Evolutionary conservation across 2,797 vertebrate genomes (phyloP).

Genomic region (Halcyon smyrnensis): DNA sequence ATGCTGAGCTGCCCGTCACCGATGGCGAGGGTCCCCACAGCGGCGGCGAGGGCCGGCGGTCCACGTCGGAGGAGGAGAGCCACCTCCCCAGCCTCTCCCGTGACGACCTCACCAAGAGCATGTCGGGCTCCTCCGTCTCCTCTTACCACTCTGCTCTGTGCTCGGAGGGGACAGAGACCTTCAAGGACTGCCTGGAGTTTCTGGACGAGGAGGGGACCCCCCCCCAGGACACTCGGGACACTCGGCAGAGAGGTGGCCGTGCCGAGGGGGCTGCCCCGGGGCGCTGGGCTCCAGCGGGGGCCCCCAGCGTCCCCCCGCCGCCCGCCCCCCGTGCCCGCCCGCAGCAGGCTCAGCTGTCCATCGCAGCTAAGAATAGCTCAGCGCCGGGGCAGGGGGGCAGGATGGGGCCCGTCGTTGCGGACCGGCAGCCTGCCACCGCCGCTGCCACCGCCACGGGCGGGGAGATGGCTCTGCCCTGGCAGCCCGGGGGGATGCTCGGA

Average conservation of each 20-base stretch:
- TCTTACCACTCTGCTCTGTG: slow-evolving; percentile 78
- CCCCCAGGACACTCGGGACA: neutral
- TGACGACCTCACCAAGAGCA: slow-evolving; percentile 68
- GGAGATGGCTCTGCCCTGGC: neutral
- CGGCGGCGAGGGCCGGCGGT: neutral
- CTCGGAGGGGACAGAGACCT: slow-evolving; percentile 71
- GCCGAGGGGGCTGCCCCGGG: neutral
- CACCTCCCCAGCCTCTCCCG: slow-evolving; percentile 17
- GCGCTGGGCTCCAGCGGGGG: neutral
- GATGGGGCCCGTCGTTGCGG: slow-evolving; percentile 81
- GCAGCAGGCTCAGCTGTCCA: slow-evolving; percentile 92
- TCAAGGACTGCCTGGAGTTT: slow-evolving; percentile 83
- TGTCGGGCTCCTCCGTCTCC: slow-evolving; percentile 78
- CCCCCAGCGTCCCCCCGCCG: neutral
- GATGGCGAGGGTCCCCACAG: neutral
- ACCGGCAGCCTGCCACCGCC: slow-evolving; percentile 77
- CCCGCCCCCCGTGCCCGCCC: slow-evolving; percentile 41
- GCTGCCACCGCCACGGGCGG: slow-evolving; percentile 47
- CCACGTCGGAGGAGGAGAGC: slow-evolving; percentile 28
- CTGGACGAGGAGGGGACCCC: slow-evolving; percentile 76
- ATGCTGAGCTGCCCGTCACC: neutral
- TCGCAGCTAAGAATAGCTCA: slow-evolving; percentile 90
- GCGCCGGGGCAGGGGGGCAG: slow-evolving; percentile 76
- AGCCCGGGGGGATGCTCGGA: slow-evolving; percentile 23
- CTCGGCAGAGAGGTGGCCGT: neutral